Percentiles rank a stretch among this genome's conserved stretches.
Evolutionary conservation across 2,113 vertebrate genomes (phyloP).

Genomic region (Oreochromis niloticus): DNA sequence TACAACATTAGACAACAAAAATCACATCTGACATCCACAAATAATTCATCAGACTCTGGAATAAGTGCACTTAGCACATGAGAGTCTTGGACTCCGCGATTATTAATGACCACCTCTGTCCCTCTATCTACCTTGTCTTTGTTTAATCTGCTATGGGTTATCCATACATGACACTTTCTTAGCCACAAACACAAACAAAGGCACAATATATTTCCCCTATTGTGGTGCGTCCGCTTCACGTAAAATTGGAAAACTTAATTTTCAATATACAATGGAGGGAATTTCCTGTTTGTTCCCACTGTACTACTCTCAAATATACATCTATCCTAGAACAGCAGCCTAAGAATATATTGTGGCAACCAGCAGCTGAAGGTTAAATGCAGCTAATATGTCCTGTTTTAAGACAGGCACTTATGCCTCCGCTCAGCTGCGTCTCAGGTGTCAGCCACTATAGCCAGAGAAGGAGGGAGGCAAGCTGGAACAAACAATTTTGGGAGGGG

Average conservation of each 20-base stretch:
- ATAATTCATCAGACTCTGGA: conserved; percentile 48
- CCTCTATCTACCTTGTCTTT: background rate
- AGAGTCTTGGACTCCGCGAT: background rate
- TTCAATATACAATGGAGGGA: background rate
- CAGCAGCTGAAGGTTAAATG: background rate
- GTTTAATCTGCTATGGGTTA: background rate
- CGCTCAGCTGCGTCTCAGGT: too few relatives aligned
- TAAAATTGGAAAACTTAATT: background rate
- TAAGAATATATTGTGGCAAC: background rate
- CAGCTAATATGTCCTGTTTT: too few relatives aligned
- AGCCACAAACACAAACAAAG: background rate
- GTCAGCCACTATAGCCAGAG: too few relatives aligned
- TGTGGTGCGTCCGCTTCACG: background rate
- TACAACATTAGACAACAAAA: conserved; percentile 61
- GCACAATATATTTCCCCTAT: background rate
- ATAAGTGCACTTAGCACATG: conserved; percentile 36
- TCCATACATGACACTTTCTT: background rate
- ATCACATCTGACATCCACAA: conserved; percentile 27
- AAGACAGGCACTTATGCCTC: too few relatives aligned
- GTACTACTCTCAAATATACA: background rate
- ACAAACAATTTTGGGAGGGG: too few relatives aligned
- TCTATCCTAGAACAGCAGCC: background rate
- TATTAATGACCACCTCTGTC: conserved; percentile 9
- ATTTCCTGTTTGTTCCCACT: background rate
- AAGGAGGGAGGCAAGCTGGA: too few relatives aligned